phyloP scores from a whole-genome alignment of 2,888 invertebrate genomes.

The Muscina levida region DNA sequence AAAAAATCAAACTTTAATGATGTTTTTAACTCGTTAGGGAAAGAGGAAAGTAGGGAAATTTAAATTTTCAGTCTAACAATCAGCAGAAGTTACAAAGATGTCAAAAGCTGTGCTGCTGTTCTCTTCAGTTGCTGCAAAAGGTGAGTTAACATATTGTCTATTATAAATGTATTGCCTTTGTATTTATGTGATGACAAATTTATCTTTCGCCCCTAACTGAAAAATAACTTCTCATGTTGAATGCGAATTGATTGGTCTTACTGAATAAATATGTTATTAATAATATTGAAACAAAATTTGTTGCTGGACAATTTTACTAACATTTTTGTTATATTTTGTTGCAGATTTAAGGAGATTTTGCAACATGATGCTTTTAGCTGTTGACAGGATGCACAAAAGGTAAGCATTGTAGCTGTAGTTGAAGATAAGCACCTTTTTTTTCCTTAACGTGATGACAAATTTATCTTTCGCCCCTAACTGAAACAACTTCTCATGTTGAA shows the following conservation, averaged over 20 bases:
- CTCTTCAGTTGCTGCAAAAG: neutral
- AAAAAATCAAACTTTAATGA: neutral
- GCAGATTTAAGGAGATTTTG: no score
- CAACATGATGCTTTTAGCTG: no score
- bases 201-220: slow-evolving; percentile 78
- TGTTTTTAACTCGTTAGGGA: slow-evolving; percentile 8
- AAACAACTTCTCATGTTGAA: slow-evolving; percentile 72
- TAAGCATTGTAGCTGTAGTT: no score
- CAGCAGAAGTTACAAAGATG: no score
- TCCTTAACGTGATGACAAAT: slow-evolving; percentile 43
- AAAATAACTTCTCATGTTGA: slow-evolving; percentile 71
- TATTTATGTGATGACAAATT: slow-evolving; percentile 6
- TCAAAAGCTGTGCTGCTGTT: no score
- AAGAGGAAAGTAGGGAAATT: slow-evolving; percentile 26
- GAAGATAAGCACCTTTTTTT: no score
- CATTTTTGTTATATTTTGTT: neutral
- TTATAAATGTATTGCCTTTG: neutral
- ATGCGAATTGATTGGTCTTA: slow-evolving; percentile 75
- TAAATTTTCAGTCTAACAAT: slow-evolving; percentile 44
- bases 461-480: slow-evolving; percentile 66
- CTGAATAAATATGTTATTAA: slow-evolving; percentile 69
- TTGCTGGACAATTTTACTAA: no score
- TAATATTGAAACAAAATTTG: no score
- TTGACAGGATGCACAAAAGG: no score
- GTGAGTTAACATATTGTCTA: neutral